Conservation (phyloP, 2,797 vertebrate species). For the Chelon auratus region DNA sequence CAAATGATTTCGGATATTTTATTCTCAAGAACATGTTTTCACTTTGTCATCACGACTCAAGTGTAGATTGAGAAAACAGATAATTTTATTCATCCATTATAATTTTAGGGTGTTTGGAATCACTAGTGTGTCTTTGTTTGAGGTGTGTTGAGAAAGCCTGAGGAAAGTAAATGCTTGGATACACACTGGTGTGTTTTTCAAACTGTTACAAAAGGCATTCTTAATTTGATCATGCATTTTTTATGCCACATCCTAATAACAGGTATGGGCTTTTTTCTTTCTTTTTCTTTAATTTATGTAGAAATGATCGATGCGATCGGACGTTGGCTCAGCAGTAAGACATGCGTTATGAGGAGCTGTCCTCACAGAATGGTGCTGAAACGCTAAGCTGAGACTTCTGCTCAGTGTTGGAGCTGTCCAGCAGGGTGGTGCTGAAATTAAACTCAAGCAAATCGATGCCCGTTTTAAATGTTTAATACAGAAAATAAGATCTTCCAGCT, state of each 20-base stretch:
- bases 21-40: background rate
- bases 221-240: background rate
- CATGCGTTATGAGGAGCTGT: conserved; percentile 49
- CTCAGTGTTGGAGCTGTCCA: conserved; percentile 45
- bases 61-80: too few species aligned
- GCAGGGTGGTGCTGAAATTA: conserved; percentile 41
- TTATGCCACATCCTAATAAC: background rate
- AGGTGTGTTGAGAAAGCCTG: background rate
- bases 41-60: background rate
- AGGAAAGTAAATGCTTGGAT: background rate
- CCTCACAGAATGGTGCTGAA: conserved; percentile 56
- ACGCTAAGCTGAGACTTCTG: conserved; percentile 1
- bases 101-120: background rate
- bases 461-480: background rate
- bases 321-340: background rate
- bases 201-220: background rate
- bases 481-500: background rate
- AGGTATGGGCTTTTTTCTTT: conserved; percentile 1
- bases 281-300: too few species aligned
- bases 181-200: background rate
- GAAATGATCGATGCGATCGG: background rate
- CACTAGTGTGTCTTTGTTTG: background rate
- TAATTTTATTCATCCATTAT: too few species aligned
- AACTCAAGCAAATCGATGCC: background rate
- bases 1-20: too few species aligned